These are phyloP conservation scores for Triplophysa rosa DNA, from an alignment of 2,113 vertebrate species.

Conservation along the genomic window DNA sequence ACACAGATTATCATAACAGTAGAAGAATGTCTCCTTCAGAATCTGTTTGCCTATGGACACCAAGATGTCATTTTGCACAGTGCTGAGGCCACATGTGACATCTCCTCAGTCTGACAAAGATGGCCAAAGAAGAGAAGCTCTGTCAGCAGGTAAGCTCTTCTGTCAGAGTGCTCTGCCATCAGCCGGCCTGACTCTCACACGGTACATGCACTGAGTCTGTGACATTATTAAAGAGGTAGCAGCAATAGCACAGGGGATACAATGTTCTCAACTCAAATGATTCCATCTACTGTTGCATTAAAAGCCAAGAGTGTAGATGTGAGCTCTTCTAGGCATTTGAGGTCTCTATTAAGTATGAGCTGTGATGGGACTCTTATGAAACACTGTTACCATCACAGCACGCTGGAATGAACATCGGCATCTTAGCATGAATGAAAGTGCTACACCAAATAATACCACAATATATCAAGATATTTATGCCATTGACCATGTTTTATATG, in stretches of 20 bases:
- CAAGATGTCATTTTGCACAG: background rate
- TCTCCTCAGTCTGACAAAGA: background rate
- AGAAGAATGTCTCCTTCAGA: background rate
- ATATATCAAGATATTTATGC: no score
- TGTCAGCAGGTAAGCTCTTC: slow-evolving; percentile 32
- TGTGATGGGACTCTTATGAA: background rate
- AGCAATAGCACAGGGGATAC: slow-evolving; percentile 1
- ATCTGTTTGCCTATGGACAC: background rate
- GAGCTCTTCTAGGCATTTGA: background rate
- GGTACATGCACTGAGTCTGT: slow-evolving; percentile 4
- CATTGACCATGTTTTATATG: no score
- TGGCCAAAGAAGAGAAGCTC: background rate
- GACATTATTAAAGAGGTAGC: slow-evolving; percentile 34
- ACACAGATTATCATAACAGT: no score
- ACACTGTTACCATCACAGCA: background rate
- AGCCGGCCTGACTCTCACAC: slow-evolving; percentile 18
- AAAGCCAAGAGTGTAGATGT: background rate
- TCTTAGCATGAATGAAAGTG: no score
- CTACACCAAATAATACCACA: no score
- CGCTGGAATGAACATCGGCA: no score
- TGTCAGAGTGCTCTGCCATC: slow-evolving; percentile 23
- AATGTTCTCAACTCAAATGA: background rate
- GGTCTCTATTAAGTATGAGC: background rate
- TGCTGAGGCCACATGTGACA: slow-evolving; percentile 5
- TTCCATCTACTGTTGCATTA: slow-evolving; percentile 6